Evolutionary conservation across 2,888 invertebrate species (phyloP).

Genomic region (Eupithecia centaureata): DNA sequence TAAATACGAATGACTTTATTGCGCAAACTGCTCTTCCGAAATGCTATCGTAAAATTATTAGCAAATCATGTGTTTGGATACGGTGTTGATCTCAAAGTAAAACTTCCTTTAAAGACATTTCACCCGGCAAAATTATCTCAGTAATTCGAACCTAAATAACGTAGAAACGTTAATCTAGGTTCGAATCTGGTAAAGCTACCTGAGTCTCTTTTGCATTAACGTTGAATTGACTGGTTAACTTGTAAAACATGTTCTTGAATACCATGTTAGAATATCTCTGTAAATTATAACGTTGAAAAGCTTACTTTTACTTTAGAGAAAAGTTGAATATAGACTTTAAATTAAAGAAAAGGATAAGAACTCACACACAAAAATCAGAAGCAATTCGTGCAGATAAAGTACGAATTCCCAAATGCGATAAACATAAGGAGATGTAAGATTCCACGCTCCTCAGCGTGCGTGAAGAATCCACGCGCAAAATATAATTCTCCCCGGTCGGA

Average conservation of each 20-base stretch:
- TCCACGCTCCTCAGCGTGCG: constrained; percentile 11
- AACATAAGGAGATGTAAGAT: constrained; percentile 18
- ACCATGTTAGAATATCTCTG: neutral
- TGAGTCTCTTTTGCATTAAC: constrained; percentile 15
- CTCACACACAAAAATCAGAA: neutral
- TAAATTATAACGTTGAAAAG: neutral
- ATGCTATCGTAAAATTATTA: neutral
- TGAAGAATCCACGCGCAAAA: constrained; percentile 26
- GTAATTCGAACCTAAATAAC: too few relatives aligned
- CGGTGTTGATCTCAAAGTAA: neutral
- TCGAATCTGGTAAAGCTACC: constrained; percentile 12
- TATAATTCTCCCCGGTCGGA: constrained; percentile 35
- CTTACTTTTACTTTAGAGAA: neutral
- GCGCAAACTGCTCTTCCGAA: neutral
- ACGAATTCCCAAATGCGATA: constrained; percentile 3
- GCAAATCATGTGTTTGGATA: neutral
- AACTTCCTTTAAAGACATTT: neutral
- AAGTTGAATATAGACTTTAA: neutral
- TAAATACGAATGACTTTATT: too few relatives aligned
- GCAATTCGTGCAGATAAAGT: constrained; percentile 4
- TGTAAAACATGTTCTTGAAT: constrained; percentile 22
- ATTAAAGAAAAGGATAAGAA: neutral
- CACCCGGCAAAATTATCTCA: neutral
- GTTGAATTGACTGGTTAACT: constrained; percentile 24
- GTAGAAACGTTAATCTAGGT: neutral